Evolutionary conservation across 2,888 invertebrate genomes (phyloP).

Genomic region (Keiferia lycopersicella): DNA sequence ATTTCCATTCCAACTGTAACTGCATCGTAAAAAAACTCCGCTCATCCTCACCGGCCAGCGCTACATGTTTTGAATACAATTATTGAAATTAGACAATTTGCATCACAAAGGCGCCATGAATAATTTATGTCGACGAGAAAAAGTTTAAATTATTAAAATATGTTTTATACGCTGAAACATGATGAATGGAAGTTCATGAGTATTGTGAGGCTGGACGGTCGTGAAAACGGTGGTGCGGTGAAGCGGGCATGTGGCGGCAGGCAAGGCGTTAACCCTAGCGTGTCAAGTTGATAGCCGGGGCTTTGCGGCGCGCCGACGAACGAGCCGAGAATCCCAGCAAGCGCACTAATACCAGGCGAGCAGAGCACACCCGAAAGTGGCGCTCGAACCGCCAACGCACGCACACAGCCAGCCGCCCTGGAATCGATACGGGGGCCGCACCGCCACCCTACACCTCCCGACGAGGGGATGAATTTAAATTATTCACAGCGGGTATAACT

Average conservation of each 20-base stretch:
- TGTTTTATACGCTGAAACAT: conserved; percentile 37
- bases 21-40: conserved; percentile 28
- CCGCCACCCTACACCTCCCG: conserved; percentile 53
- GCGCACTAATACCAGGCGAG: conserved; percentile 62
- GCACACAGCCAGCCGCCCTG: conserved; percentile 47
- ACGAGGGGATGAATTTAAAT: conserved; percentile 79
- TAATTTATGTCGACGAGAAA: conserved; percentile 51
- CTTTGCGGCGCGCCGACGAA: conserved; percentile 69
- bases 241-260: conserved; percentile 24
- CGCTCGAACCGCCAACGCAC: conserved; percentile 48
- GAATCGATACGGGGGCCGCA: conserved; percentile 68
- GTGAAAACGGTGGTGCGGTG: neutral
- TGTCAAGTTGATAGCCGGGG: conserved; percentile 62
- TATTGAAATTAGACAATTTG: conserved; percentile 63
- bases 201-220: conserved; percentile 13
- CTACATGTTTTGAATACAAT: conserved; percentile 59
- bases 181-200: conserved; percentile 22
- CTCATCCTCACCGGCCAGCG: conserved; percentile 43
- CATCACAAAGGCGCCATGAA: conserved; percentile 60
- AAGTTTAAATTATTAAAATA: conserved; percentile 47
- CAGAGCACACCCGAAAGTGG: conserved; percentile 60
- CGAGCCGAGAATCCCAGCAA: conserved; percentile 62
- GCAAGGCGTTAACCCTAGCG: conserved; percentile 48
- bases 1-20: conserved; percentile 20
- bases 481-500: conserved; percentile 79